Base-by-base conservation (phyloP, 2,888 invertebrate species). In the Diarsia brunnea region DNA sequence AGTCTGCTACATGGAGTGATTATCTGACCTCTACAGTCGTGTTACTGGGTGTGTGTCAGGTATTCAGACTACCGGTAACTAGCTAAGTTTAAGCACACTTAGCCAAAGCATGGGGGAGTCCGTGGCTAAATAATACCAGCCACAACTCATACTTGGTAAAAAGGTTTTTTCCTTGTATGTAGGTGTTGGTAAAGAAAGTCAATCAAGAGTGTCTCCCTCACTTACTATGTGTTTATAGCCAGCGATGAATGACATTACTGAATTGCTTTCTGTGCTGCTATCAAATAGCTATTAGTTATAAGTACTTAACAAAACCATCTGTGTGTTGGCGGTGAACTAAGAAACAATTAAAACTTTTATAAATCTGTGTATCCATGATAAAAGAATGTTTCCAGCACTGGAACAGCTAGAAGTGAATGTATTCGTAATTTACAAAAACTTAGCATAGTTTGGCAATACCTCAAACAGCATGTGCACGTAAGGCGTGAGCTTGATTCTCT, bases 381-480 rank as follows among this genome's bases (percentile, higher is more conserved):
- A n/a, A 2, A 27, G 43, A 51, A 43, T 27, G 7, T 2, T 10
- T 65, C n/a, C 38, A 67, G 10, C 19, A 11, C 14, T 21, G 21
- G 16, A 51, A 43, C 24, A 27, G 0, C 21, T 12, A 12, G 11
- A 11, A 53, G 38, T 43, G 16, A 11, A 53, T 21, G 43, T 7
- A 27, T 31, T 70, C n/a, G n/a, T n/a, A 31, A 70, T 19, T 10
- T n/a, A 45, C 24, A 31, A 45, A 47, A 45, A 10, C 16, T 27
- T 21, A 24, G 24, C 16, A 2, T 16, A 31, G 12, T 53, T 10
- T 66, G 27, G 43, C 43, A 24, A 7, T 75, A 97, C 97, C 96
- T 98, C 98, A 93, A 99, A 99, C 31, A 99, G 94, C 98, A 99
- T 98, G 89, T 98, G 98, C 1, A 99, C 98, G 95, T 98, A 98